Evolutionary conservation across 2,113 vertebrate species (phyloP).

Genomic region (Garra rufa): DNA sequence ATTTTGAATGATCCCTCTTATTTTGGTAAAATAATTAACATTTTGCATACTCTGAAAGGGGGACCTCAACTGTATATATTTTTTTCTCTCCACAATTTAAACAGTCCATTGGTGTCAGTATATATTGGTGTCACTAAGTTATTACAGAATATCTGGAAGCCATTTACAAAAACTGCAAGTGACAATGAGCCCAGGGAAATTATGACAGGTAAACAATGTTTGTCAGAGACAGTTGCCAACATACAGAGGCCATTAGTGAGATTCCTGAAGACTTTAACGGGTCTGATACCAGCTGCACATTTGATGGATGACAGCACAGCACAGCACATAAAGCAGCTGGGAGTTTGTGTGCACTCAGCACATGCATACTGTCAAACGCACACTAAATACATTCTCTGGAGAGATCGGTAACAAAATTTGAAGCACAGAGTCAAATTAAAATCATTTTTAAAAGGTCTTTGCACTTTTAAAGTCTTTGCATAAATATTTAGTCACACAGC

Average conservation of each 20-base stretch:
- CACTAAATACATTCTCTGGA: conserved; percentile 6
- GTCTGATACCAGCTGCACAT: conserved; percentile 16
- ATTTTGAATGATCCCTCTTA: too few relatives aligned
- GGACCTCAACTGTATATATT: too few relatives aligned
- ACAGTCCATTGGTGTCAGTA: not conserved
- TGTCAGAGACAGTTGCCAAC: conserved; percentile 21
- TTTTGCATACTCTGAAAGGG: too few relatives aligned
- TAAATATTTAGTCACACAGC: not conserved
- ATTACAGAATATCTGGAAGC: not conserved
- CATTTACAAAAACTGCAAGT: not conserved
- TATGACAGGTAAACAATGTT: conserved; percentile 20
- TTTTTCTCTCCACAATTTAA: too few relatives aligned
- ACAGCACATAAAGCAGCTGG: conserved; percentile 7
- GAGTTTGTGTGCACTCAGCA: not conserved
- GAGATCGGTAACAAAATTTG: not conserved
- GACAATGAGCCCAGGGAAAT: not conserved
- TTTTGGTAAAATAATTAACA: too few relatives aligned
- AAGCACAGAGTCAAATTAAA: not conserved
- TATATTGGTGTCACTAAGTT: not conserved
- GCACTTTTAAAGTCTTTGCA: too few relatives aligned
- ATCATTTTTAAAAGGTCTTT: not conserved
- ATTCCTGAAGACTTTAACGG: conserved; percentile 13
- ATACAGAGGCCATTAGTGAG: conserved; percentile 31
- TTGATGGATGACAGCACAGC: conserved; percentile 15
- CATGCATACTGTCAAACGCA: not conserved